Conservation (phyloP, 2,888 invertebrate genomes). For the Drosophila infuscata region DNA sequence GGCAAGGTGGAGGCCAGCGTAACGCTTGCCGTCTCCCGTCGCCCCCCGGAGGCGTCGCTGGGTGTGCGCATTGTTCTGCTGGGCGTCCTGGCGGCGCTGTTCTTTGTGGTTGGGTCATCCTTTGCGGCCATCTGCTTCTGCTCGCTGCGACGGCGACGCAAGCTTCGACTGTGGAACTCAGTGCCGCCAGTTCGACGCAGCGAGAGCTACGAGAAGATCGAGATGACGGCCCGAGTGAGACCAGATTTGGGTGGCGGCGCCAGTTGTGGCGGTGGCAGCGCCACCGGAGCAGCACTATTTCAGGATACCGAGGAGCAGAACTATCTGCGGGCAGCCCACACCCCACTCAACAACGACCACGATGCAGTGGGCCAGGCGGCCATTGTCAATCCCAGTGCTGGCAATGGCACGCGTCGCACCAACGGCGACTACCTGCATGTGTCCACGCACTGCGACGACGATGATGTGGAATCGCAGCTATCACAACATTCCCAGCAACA, state of each 20-base stretch:
- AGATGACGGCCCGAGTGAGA: slow-evolving; percentile 88
- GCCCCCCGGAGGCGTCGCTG: slow-evolving; percentile 87
- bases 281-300: slow-evolving; percentile 70
- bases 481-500: slow-evolving; percentile 49
- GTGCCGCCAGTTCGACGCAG: slow-evolving; percentile 84
- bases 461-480: slow-evolving; percentile 85
- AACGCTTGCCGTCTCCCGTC: slow-evolving; percentile 89
- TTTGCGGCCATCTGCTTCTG: slow-evolving; percentile 89
- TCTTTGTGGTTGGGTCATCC: slow-evolving; percentile 89
- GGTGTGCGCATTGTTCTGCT: slow-evolving; percentile 88
- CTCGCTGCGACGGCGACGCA: slow-evolving; percentile 87
- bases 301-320: slow-evolving; percentile 76
- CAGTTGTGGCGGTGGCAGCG: slow-evolving; percentile 76
- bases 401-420: slow-evolving; percentile 85
- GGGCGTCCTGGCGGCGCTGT: slow-evolving; percentile 89
- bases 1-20: slow-evolving; percentile 91
- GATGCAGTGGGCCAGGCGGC: slow-evolving; percentile 80
- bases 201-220: slow-evolving; percentile 92
- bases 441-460: slow-evolving; percentile 88
- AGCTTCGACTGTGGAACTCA: slow-evolving; percentile 86
- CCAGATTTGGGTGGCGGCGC: slow-evolving; percentile 81
- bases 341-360: slow-evolving; percentile 73
- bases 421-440: slow-evolving; percentile 90
- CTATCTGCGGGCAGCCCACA: slow-evolving; percentile 79
- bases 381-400: slow-evolving; percentile 84